phyloP scores from a whole-genome alignment of 2,797 vertebrate species.

The Halcyon leucocephala region DNA sequence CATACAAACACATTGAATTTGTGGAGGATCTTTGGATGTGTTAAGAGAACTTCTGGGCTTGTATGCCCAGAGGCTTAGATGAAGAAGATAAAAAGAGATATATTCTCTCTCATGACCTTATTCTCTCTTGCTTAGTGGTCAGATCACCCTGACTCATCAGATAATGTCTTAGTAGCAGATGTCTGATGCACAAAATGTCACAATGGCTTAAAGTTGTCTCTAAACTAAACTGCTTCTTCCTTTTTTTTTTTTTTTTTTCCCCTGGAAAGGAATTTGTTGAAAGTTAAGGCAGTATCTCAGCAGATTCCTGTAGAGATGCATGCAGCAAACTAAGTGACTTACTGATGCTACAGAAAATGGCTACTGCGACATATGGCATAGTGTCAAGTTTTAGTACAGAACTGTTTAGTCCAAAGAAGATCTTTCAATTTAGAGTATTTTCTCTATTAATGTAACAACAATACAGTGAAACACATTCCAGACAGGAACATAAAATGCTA shows the following conservation, averaged over 20 bases:
- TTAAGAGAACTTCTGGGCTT: not conserved
- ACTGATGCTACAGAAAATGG: not conserved
- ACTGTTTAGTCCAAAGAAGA: not conserved
- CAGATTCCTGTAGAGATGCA: not conserved
- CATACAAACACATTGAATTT: not conserved
- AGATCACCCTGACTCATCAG: not conserved
- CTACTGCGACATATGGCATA: not conserved
- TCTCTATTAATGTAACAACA: not conserved
- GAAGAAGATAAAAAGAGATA: not conserved
- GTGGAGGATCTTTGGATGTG: not conserved
- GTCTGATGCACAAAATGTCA: not conserved
- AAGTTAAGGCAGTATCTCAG: not conserved
- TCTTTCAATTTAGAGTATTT: not conserved
- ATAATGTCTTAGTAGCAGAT: not conserved
- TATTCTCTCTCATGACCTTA: not conserved
- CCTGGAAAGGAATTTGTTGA: not conserved
- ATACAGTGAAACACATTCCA: not conserved
- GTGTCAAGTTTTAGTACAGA: not conserved
- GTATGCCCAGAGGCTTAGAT: not conserved
- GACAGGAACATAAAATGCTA: not conserved
- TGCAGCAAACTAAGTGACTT: not conserved
- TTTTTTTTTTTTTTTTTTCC: not conserved
- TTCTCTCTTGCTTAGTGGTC: conserved; percentile 5
- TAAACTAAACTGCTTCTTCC: not conserved
- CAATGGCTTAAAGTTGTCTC: not conserved